Evolutionary conservation across 2,113 vertebrate genomes (phyloP).

Genomic region (Blennius ocellaris): DNA sequence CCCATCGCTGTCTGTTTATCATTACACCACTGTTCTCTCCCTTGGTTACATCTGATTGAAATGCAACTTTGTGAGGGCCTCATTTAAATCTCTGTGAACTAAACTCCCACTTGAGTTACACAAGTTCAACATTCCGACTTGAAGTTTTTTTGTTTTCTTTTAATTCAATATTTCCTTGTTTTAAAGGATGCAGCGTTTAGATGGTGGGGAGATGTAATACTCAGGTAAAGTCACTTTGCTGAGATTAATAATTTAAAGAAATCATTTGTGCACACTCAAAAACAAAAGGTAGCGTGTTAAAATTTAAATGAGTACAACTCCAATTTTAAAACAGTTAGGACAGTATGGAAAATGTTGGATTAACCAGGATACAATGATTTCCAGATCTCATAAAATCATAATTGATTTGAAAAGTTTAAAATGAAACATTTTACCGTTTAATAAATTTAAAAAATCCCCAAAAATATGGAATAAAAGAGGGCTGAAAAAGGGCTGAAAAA

Average conservation of each 20-base stretch:
- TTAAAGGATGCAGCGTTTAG: conserved; percentile 33
- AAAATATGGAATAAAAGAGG: too few relatives aligned
- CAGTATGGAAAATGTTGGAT: too few relatives aligned
- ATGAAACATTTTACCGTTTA: too few relatives aligned
- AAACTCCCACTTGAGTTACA: conserved; percentile 54
- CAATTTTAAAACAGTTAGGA: too few relatives aligned
- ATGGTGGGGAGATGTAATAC: conserved; percentile 17
- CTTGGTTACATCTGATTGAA: conserved; percentile 62
- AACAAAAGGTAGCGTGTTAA: conserved; percentile 10
- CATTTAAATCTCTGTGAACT: conserved; percentile 68
- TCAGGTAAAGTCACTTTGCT: conserved; percentile 38
- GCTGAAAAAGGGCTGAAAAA: too few relatives aligned
- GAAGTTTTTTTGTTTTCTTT: conserved; percentile 37
- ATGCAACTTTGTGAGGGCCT: conserved; percentile 62
- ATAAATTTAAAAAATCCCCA: too few relatives aligned
- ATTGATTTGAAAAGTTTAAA: too few relatives aligned
- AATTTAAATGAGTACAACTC: too few relatives aligned
- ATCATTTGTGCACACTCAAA: conserved; percentile 26
- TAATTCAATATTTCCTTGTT: conserved; percentile 34
- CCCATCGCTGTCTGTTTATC: conserved; percentile 71
- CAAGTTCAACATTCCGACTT: conserved; percentile 56
- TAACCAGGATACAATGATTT: too few relatives aligned
- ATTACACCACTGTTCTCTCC: conserved; percentile 60
- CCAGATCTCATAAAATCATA: too few relatives aligned
- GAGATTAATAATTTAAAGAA: conserved; percentile 42